Base-by-base conservation (phyloP, 2,113 vertebrate genomes). In the Dipodomys stephensi region DNA sequence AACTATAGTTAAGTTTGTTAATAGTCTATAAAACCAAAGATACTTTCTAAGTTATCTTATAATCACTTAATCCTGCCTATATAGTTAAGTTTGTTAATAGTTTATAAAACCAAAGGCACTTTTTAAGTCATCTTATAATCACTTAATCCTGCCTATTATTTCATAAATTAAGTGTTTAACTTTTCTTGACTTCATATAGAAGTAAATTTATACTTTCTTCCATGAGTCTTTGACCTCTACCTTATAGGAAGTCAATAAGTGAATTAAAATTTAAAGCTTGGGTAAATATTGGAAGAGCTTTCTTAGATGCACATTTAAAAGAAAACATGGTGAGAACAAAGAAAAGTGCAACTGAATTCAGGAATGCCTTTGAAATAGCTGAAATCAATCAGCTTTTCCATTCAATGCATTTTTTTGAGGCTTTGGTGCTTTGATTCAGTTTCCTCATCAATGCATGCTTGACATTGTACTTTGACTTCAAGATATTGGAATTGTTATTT, bases 131-230 rank as follows among this genome's bases (percentile, higher is more conserved):
- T 78, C 2, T 39, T 46, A 74, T 93, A 32, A 73, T 6, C 0
- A 7, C 68, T 94, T 97, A 83, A 67, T 90, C 92, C 12, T 93
- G 65, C 4, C 2, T 81, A 68, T 46, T 82, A 6, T 82, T 95
- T 94, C 73, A 1, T 92, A 39, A 93, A 91, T 92, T 27, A 93
- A 4, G 0, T 73, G 3, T 91, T 94, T 94, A 78, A 46, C 95
- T 1, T 30, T 72, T 44, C 32, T 84, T 39, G 7, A 1, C 7
- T 86, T 71, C 15, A 22, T 80, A 18, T 73, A 7, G 20, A 8
- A 89, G 76, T 82, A 1, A 85, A 84, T 16, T 4, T 82, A 1
- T 30, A 73, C 25, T 76, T 39, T 83, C 32, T 74, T 12, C 67
- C 76, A 79, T 87, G 71, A 81, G 78, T 82, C 22, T 22, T n/a